Conservation (phyloP, 2,113 vertebrate genomes). For the human region DNA sequence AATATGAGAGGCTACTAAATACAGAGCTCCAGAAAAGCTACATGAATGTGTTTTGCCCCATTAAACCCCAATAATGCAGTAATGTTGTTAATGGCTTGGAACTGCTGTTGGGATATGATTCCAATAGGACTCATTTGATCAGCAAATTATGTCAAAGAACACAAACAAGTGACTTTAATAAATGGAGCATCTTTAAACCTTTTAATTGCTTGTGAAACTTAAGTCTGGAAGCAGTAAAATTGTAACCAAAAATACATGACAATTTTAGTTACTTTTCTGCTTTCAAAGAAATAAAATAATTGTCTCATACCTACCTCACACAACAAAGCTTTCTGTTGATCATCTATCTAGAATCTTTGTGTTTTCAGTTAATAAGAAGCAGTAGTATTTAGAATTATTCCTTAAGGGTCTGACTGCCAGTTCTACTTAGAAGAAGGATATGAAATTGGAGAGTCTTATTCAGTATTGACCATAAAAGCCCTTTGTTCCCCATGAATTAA, state of each 20-base stretch:
- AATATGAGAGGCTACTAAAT: not conserved
- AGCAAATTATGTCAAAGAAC: not conserved
- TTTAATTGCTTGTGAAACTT: not conserved
- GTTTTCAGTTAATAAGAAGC: not conserved
- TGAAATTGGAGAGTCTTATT: not conserved
- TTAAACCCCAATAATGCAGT: not conserved
- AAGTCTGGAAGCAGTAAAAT: not conserved
- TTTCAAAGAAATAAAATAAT: conserved; percentile 2
- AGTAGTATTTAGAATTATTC: not conserved
- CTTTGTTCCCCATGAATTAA: not conserved
- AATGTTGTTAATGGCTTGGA: not conserved
- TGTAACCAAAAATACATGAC: not conserved
- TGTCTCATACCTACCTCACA: not conserved
- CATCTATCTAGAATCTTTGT: not conserved
- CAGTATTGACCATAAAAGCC: not conserved
- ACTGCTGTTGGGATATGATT: not conserved
- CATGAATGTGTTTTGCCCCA: not conserved
- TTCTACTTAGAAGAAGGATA: not conserved
- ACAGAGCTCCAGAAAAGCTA: not conserved
- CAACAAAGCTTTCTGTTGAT: not conserved
- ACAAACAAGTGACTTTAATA: not conserved
- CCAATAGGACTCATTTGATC: not conserved
- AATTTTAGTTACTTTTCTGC: not conserved
- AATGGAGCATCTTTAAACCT: not conserved
- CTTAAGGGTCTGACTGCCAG: too few species aligned